These are phyloP conservation scores for Pantherophis guttatus DNA, from an alignment of 2,113 vertebrate genomes.

Conservation along the genomic window DNA sequence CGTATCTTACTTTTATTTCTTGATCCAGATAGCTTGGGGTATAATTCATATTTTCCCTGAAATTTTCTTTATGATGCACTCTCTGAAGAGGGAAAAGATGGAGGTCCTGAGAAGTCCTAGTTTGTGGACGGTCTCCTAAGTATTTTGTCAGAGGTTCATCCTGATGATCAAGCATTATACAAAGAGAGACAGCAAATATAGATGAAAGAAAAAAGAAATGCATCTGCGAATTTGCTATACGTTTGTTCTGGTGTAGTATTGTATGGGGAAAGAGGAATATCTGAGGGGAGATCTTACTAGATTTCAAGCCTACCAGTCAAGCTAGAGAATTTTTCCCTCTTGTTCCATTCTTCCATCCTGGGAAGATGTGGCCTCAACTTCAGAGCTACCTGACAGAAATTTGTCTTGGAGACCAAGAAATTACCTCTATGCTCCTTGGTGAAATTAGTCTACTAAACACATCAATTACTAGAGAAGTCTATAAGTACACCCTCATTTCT, in stretches of 20 bases:
- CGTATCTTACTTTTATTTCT: slow-evolving; percentile 59
- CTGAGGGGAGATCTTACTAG: not conserved
- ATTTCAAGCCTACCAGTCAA: not conserved
- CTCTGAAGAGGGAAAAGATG: rapidly evolving
- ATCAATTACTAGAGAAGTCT: not conserved
- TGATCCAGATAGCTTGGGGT: slow-evolving; percentile 48
- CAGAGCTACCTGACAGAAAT: not conserved
- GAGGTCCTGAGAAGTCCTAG: not conserved
- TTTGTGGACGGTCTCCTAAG: not conserved
- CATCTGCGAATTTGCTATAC: rapidly evolving
- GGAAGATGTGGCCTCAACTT: not conserved
- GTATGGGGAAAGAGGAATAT: not conserved
- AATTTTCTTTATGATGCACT: rapidly evolving
- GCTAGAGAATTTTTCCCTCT: not conserved
- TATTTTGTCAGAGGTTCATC: slow-evolving; percentile 17
- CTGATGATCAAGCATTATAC: not conserved
- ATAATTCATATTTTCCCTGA: slow-evolving; percentile 25
- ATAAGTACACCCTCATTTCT: not conserved
- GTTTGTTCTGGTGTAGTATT: not conserved
- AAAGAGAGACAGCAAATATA: not conserved
- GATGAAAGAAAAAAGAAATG: not conserved
- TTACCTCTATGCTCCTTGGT: not conserved
- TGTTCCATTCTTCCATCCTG: not conserved
- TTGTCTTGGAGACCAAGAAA: not conserved
- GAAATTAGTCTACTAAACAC: not conserved